A percentile compares a stretch with the other conserved stretches of the same genome.
Conservation (phyloP, 2,888 invertebrate species). For the Cenopis cana region DNA sequence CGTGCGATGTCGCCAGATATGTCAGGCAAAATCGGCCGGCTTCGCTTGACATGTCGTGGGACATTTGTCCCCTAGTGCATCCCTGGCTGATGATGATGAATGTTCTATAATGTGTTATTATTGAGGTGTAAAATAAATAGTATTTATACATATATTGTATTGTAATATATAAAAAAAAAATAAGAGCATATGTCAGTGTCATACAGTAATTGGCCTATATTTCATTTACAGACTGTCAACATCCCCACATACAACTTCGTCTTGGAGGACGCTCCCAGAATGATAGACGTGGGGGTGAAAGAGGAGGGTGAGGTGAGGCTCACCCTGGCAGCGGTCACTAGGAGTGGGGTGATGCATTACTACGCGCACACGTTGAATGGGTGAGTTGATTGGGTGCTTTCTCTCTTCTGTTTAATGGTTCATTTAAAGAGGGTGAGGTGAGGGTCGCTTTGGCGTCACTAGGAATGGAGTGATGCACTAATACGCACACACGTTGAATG, state of each 20-base stretch:
- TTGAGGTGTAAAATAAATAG: too few species aligned
- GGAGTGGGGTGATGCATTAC: constrained; percentile 91
- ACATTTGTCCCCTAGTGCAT: too few species aligned
- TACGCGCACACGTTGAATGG: constrained; percentile 92
- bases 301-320: constrained; percentile 81
- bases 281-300: constrained; percentile 76
- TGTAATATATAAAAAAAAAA: too few species aligned
- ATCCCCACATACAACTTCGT: constrained; percentile 85
- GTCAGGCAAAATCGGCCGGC: too few species aligned
- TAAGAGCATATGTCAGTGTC: too few species aligned
- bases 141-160: too few species aligned
- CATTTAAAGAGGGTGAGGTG: constrained; percentile 72
- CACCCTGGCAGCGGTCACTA: constrained; percentile 86
- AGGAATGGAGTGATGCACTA: constrained; percentile 92
- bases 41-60: too few species aligned
- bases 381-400: constrained; percentile 64
- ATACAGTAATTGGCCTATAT: too few species aligned
- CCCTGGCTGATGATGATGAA: too few species aligned
- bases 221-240: constrained; percentile 44
- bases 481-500: constrained; percentile 91
- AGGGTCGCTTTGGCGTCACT: constrained; percentile 85
- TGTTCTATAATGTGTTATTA: too few species aligned
- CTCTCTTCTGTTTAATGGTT: too few species aligned
- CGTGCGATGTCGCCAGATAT: too few species aligned
- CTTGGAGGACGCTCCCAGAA: constrained; percentile 88